phyloP scores from a whole-genome alignment of 2,797 vertebrate genomes.

The Corythornis leucogaster region DNA sequence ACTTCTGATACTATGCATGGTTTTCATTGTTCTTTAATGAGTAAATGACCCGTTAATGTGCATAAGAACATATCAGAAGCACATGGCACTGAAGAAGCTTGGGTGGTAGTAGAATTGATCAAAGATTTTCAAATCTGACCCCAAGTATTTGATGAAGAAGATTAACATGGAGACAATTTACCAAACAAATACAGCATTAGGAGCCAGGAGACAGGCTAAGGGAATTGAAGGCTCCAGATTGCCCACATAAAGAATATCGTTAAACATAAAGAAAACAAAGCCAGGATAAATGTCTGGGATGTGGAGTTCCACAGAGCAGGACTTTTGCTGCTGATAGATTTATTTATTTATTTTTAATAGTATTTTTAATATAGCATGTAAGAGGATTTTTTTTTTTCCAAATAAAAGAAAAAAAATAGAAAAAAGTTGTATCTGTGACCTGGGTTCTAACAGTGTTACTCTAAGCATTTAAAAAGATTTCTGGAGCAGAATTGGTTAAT shows the following conservation, averaged over 20 bases:
- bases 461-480: constrained; percentile 74
- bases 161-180: constrained; percentile 84
- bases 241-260: constrained; percentile 83
- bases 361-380: background rate
- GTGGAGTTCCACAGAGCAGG: background rate
- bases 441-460: constrained; percentile 66
- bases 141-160: constrained; percentile 81
- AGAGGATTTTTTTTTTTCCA: background rate
- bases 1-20: constrained; percentile 67
- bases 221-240: constrained; percentile 81
- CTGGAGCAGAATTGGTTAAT: constrained; percentile 83
- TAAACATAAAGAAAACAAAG: constrained; percentile 79
- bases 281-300: constrained; percentile 69
- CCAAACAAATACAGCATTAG: constrained; percentile 79
- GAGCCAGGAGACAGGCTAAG: constrained; percentile 76
- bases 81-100: constrained; percentile 75
- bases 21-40: constrained; percentile 79
- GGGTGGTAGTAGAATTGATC: constrained; percentile 77
- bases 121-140: constrained; percentile 81
- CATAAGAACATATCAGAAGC: constrained; percentile 79
- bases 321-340: background rate
- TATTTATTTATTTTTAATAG: background rate
- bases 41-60: constrained; percentile 76
- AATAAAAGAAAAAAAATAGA: background rate
- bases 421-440: constrained; percentile 61